A percentile compares a stretch with the other conserved stretches of the same genome.
phyloP scores from a whole-genome alignment of 35 echinoderm and acorn worm species.

The Heliocidaris erythrogramma region DNA sequence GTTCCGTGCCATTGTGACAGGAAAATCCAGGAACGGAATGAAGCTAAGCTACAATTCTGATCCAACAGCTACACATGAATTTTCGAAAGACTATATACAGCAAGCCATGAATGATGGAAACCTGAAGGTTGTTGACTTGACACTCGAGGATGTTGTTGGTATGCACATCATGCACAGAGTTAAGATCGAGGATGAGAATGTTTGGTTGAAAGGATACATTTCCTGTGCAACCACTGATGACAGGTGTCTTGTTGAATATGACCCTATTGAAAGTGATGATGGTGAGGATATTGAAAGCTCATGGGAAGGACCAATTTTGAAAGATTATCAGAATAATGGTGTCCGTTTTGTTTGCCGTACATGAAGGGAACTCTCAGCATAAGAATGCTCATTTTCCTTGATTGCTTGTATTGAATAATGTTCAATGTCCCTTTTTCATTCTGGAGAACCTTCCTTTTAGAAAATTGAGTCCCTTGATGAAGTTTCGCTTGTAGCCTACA shows the following conservation, averaged over 20 bases:
- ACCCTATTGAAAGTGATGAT: slow-evolving; percentile 25
- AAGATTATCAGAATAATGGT: slow-evolving; percentile 35
- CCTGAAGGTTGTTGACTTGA: background rate
- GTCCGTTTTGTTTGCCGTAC: background rate
- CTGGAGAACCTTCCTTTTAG: no score
- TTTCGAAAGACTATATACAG: background rate
- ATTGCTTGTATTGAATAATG: no score
- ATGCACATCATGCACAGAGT: background rate
- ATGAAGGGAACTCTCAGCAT: no score
- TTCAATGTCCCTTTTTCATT: no score
- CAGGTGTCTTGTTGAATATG: slow-evolving; percentile 48
- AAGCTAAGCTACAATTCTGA: background rate
- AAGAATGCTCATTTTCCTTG: no score
- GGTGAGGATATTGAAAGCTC: background rate
- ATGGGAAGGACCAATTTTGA: slow-evolving; percentile 25
- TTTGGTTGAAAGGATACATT: slow-evolving; percentile 38
- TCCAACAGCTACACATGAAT: background rate
- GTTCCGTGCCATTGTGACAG: background rate
- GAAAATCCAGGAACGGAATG: background rate
- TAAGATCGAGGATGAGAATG: background rate
- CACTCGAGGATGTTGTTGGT: background rate
- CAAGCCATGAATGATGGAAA: background rate
- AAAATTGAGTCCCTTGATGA: no score
- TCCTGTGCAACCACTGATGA: background rate
- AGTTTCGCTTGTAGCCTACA: no score